Evolutionary conservation across 1,140 invertebrate species (phyloP).

Genomic region (Drosophila erecta): DNA sequence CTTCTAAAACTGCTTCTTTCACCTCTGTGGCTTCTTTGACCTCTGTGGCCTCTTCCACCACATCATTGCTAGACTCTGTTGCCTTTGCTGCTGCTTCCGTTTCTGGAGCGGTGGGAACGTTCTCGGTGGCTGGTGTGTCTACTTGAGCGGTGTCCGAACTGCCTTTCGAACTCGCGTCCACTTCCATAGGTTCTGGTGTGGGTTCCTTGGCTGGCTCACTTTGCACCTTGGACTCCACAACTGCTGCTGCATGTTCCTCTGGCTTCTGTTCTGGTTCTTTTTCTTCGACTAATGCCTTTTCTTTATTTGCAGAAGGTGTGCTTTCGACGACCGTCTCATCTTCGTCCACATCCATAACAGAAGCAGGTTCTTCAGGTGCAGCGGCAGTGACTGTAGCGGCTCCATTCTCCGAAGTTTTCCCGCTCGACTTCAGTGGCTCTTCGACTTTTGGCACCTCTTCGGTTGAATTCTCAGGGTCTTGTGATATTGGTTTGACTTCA

Average conservation of each 20-base stretch:
- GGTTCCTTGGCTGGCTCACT: conserved; percentile 50
- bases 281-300: conserved; percentile 20
- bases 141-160: conserved; percentile 53
- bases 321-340: conserved; percentile 21
- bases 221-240: conserved; percentile 36
- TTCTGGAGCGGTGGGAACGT: conserved; percentile 1
- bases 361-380: conserved; percentile 8
- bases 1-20: conserved; percentile 45
- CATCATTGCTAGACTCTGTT: conserved; percentile 38
- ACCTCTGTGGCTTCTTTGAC: conserved; percentile 45
- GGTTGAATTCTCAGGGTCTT: conserved; percentile 31
- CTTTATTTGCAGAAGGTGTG: conserved; percentile 17
- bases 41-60: conserved; percentile 40
- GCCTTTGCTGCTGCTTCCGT: conserved; percentile 11
- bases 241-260: conserved; percentile 22
- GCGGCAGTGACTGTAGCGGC: conserved; percentile 28
- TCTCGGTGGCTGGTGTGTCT: conserved; percentile 27
- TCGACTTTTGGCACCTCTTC: conserved; percentile 29
- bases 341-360: conserved; percentile 66
- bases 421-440: conserved; percentile 34
- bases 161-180: conserved; percentile 67
- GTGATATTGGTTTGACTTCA: conserved; percentile 38
- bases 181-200: conserved; percentile 78
- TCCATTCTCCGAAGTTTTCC: conserved; percentile 28
- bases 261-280: conserved; percentile 28